Evolutionary conservation across 2,113 vertebrate genomes (phyloP).

Genomic region (Chaetodon trifascialis): DNA sequence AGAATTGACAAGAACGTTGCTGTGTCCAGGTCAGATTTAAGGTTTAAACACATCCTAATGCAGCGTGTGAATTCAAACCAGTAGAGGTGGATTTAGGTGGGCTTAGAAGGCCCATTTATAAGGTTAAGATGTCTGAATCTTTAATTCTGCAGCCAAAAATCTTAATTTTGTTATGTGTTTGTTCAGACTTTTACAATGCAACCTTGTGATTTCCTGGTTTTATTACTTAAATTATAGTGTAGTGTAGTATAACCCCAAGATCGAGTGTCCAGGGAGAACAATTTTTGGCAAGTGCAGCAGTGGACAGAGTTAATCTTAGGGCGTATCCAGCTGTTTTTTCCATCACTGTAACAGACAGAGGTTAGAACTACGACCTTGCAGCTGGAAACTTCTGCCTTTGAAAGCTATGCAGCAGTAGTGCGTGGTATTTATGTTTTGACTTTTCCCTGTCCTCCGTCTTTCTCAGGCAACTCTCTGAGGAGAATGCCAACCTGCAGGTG

Average conservation of each 20-base stretch:
- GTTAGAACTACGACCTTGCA: neutral
- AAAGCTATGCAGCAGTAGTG: neutral
- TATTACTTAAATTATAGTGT: too few species aligned
- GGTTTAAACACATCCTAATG: neutral
- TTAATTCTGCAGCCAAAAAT: neutral
- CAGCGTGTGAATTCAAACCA: neutral
- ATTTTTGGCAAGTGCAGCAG: neutral
- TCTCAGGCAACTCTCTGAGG: constrained; percentile 93
- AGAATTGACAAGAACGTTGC: constrained; percentile 93
- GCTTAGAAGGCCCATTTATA: too few species aligned
- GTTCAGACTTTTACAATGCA: neutral
- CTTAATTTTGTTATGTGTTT: too few species aligned
- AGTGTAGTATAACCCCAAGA: neutral
- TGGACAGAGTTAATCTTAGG: neutral
- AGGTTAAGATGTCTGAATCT: neutral
- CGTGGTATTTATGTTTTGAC: neutral
- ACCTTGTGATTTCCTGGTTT: too few species aligned
- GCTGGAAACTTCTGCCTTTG: neutral
- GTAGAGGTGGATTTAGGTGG: too few species aligned
- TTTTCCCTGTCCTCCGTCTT: neutral
- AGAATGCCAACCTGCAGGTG: constrained; percentile 96
- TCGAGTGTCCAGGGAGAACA: neutral
- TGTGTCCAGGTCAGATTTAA: constrained; percentile 90
- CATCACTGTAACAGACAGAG: neutral
- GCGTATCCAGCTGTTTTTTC: neutral